A percentile compares a stretch with the other conserved stretches of the same genome.
Conservation (phyloP, 2,797 vertebrate species). For the Novumbra hubbsi region DNA sequence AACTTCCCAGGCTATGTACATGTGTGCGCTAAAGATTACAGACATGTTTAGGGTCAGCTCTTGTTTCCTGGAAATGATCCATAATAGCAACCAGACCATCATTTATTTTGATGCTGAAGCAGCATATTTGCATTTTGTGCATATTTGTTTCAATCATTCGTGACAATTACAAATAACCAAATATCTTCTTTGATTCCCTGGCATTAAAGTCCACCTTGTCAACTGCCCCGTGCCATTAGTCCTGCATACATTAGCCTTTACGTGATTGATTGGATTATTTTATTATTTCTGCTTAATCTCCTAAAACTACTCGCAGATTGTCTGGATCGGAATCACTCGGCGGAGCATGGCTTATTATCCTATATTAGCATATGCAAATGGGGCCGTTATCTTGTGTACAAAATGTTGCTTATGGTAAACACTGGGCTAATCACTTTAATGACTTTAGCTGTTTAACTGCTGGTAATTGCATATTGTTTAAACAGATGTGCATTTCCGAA, state of each 20-base stretch:
- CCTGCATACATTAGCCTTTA: constrained; percentile 76
- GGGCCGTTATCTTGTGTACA: constrained; percentile 73
- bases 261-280: constrained; percentile 76
- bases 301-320: constrained; percentile 62
- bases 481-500: constrained; percentile 60
- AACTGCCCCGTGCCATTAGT: constrained; percentile 66
- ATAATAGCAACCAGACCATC: constrained; percentile 20
- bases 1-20: constrained; percentile 34
- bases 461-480: constrained; percentile 71
- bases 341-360: constrained; percentile 73
- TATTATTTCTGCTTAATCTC: constrained; percentile 69
- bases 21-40: constrained; percentile 45
- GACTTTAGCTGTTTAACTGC: constrained; percentile 74
- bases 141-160: neutral
- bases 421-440: constrained; percentile 71
- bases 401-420: constrained; percentile 77
- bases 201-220: constrained; percentile 58
- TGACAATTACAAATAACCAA: constrained; percentile 41
- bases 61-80: constrained; percentile 35
- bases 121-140: neutral
- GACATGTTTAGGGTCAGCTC: constrained; percentile 35
- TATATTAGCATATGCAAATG: constrained; percentile 79
- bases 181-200: constrained; percentile 58
- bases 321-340: constrained; percentile 69
- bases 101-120: neutral